These are phyloP conservation scores for Synanthedon andrenaeformis DNA, from an alignment of 2,888 invertebrate genomes.

Conservation along the genomic window DNA sequence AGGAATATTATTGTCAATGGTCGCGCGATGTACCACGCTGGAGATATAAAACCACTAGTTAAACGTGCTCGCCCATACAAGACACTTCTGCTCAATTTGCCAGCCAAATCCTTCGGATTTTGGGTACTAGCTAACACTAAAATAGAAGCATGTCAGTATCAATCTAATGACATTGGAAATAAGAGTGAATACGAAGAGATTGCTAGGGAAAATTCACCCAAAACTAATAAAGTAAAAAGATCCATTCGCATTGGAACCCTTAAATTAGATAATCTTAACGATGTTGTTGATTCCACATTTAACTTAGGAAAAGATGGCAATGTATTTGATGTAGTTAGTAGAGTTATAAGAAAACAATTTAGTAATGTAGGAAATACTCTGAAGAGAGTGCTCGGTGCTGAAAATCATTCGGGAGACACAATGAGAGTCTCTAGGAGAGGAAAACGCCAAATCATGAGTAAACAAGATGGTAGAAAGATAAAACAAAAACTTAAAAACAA, in stretches of 20 bases:
- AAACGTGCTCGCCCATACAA: conserved; percentile 61
- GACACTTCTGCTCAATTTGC: conserved; percentile 70
- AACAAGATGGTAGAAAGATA: not conserved
- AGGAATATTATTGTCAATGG: conserved; percentile 76
- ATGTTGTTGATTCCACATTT: not conserved
- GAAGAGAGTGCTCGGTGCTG: not conserved
- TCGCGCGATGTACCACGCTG: conserved; percentile 67
- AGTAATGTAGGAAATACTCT: not conserved
- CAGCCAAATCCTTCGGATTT: conserved; percentile 78
- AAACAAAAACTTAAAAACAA: not conserved
- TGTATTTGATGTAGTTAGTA: not conserved
- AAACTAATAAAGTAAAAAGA: conserved; percentile 5
- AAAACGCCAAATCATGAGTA: not conserved
- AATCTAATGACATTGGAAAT: conserved; percentile 11
- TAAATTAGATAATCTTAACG: not conserved
- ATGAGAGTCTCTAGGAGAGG: not conserved
- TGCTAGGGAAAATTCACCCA: conserved; percentile 11
- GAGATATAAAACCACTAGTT: conserved; percentile 68
- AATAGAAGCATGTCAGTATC: conserved; percentile 64
- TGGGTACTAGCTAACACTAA: conserved; percentile 79
- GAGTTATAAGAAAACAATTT: not conserved
- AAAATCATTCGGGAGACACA: not conserved
- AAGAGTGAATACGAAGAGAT: conserved; percentile 13
- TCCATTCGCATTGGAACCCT: not conserved
- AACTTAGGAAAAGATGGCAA: not conserved